Conservation (phyloP, 1,140 invertebrate genomes). For the Aphelinus certus region DNA sequence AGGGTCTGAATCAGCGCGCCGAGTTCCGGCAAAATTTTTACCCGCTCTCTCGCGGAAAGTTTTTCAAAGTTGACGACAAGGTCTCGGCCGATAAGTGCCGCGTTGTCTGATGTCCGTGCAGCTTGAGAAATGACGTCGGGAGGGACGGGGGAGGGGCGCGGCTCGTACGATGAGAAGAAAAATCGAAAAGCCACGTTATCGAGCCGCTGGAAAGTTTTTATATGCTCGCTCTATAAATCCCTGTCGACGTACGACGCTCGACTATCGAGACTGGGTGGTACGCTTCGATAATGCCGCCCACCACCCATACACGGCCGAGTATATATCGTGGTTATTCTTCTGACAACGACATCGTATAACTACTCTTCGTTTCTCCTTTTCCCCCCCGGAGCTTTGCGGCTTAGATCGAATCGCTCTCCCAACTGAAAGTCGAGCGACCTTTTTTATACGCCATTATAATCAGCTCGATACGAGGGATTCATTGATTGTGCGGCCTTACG, state of each 20-base stretch:
- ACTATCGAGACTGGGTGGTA: too few relatives aligned
- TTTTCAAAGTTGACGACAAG: neutral
- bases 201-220: constrained; percentile 19
- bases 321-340: too few relatives aligned
- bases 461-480: too few relatives aligned
- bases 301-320: too few relatives aligned
- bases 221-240: constrained; percentile 12
- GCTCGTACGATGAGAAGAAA: neutral
- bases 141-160: neutral
- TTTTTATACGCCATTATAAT: too few relatives aligned
- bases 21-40: too few relatives aligned
- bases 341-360: too few relatives aligned
- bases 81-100: neutral
- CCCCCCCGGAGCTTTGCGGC: too few relatives aligned
- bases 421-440: too few relatives aligned
- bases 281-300: neutral
- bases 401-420: too few relatives aligned
- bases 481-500: too few relatives aligned
- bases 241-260: neutral
- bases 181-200: constrained; percentile 6
- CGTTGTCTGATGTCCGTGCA: neutral
- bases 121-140: neutral
- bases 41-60: neutral
- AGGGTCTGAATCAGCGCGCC: neutral
- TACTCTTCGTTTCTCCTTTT: too few relatives aligned